Evolutionary conservation across 2,888 invertebrate species (phyloP).

Genomic region (Nymphalis urticae): DNA sequence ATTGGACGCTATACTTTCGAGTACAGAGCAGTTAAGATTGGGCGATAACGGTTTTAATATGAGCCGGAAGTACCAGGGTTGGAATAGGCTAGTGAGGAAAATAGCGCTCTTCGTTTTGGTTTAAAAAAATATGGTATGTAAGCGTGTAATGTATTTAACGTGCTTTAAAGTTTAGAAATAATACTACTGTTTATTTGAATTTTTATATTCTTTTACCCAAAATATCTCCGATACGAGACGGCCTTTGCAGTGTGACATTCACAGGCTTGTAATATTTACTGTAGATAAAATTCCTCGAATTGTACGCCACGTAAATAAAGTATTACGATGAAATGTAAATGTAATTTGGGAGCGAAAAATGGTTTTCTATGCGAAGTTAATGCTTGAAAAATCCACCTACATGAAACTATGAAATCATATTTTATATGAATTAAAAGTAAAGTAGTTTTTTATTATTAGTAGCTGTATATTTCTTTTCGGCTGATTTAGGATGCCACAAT

Average conservation of each 20-base stretch:
- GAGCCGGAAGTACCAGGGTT: slow-evolving; percentile 71
- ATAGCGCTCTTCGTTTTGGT: slow-evolving; percentile 10
- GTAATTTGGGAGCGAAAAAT: slow-evolving; percentile 68
- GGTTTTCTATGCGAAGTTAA: slow-evolving; percentile 46
- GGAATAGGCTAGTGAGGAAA: slow-evolving; percentile 53
- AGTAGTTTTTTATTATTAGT: not conserved
- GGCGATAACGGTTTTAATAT: slow-evolving; percentile 78
- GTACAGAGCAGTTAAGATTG: slow-evolving; percentile 78
- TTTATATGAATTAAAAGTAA: slow-evolving; percentile 29
- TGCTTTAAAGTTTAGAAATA: not conserved
- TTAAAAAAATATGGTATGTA: slow-evolving; percentile 5
- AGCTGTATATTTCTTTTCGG: no score
- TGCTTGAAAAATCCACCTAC: not conserved
- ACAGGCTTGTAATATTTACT: no score
- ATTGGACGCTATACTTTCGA: slow-evolving; percentile 72
- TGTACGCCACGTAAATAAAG: slow-evolving; percentile 58
- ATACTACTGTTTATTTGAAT: no score
- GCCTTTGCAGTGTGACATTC: no score
- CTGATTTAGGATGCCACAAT: no score
- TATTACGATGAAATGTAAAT: slow-evolving; percentile 52
- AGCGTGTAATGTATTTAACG: not conserved
- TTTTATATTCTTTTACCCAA: no score
- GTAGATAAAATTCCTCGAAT: slow-evolving; percentile 39
- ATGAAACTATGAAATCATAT: slow-evolving; percentile 20
- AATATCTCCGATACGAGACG: no score